These are phyloP conservation scores for Coptodon bakossiorum DNA, from an alignment of 2,113 vertebrate genomes.

Conservation along the genomic window DNA sequence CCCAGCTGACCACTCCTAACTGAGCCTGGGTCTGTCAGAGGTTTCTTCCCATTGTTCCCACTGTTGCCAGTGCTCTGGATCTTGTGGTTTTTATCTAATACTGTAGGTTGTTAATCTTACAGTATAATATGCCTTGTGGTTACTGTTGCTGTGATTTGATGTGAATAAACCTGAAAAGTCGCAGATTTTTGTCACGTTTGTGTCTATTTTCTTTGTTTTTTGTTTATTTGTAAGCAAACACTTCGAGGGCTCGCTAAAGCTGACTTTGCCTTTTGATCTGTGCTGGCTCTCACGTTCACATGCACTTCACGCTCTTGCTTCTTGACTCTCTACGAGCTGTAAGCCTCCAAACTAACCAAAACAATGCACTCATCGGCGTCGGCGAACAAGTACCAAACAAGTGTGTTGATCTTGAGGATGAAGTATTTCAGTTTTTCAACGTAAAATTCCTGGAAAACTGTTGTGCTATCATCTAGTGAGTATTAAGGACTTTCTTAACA, in stretches of 20 bases:
- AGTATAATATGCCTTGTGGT: not conserved
- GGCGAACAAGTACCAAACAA: not conserved
- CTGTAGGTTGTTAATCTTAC: not conserved
- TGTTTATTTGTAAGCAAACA: not conserved
- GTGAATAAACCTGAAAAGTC: not conserved
- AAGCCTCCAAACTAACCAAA: not conserved
- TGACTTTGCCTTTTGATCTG: not conserved
- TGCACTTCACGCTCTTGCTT: not conserved
- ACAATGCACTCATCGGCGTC: not conserved
- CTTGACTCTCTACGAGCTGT: not conserved
- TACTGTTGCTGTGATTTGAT: not conserved
- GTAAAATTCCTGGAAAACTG: not conserved
- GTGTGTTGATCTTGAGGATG: not conserved
- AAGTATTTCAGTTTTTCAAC: not conserved
- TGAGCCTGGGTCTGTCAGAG: not conserved
- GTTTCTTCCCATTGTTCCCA: not conserved
- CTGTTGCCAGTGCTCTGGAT: not conserved
- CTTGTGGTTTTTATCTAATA: too few relatives aligned
- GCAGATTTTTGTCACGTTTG: not conserved
- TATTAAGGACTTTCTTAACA: not conserved
- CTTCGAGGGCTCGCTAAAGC: not conserved
- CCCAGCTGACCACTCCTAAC: not conserved
- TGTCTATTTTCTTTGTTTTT: not conserved
- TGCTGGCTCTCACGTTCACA: rapidly evolving
- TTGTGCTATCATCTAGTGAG: not conserved